phyloP scores from a whole-genome alignment of 2,113 vertebrate species.

The Cricetomys ansorgei region DNA sequence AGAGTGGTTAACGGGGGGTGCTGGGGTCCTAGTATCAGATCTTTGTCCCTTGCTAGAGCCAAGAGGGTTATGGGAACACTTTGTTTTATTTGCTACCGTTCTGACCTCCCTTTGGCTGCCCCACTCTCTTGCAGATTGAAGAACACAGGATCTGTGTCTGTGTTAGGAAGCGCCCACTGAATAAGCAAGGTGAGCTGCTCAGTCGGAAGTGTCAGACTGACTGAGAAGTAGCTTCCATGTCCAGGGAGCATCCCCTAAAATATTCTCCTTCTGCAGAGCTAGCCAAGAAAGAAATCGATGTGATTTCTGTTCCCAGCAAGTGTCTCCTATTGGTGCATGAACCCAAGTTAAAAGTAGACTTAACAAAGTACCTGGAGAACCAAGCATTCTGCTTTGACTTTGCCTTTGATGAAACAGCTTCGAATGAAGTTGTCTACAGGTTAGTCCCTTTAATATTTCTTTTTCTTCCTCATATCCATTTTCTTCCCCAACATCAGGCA shows the following conservation, averaged over 20 bases:
- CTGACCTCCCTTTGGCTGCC: not conserved
- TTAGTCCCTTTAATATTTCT: slow-evolving; percentile 76
- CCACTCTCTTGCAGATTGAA: slow-evolving; percentile 87
- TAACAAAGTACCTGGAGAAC: slow-evolving; percentile 98
- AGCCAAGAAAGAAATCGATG: slow-evolving; percentile 94
- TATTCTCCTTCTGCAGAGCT: slow-evolving; percentile 87
- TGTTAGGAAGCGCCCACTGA: slow-evolving; percentile 96
- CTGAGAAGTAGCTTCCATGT: not conserved
- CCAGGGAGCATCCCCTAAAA: slow-evolving; percentile 13
- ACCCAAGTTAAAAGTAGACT: slow-evolving; percentile 97
- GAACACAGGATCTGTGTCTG: slow-evolving; percentile 95
- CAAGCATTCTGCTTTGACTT: slow-evolving; percentile 97
- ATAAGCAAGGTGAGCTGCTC: slow-evolving; percentile 91
- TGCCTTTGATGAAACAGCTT: slow-evolving; percentile 92
- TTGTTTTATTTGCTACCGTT: not conserved
- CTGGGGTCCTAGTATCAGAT: not conserved
- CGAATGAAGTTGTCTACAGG: slow-evolving; percentile 97
- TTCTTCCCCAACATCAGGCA: not conserved
- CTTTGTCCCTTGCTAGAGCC: not conserved
- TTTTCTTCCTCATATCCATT: not conserved
- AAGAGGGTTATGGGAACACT: not conserved
- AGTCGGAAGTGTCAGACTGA: not conserved
- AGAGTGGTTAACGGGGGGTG: not conserved
- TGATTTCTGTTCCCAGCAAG: slow-evolving; percentile 95
- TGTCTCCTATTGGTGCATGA: slow-evolving; percentile 93